Evolutionary conservation across 2,797 vertebrate genomes (phyloP), one percentile per base, ranked within the genome.

Genomic region (Rhabdophis nuchalis): DNA sequence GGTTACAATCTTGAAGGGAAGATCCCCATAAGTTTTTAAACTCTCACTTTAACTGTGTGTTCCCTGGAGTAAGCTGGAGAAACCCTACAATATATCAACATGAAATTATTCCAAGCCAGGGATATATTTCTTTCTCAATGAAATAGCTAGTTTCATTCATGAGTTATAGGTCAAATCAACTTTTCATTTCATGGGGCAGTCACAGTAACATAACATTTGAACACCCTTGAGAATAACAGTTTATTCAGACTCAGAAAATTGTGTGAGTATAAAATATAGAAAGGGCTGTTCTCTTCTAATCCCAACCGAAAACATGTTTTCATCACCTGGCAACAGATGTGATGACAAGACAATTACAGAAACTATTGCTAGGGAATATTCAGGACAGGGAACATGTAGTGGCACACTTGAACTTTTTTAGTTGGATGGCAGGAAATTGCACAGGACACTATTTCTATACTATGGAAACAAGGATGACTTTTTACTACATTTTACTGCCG

Each of bases 401-500:
- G 36, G 20, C 36, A 82, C 20, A 46, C 36, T 25, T 82, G 72
- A 46, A 46, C 20, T 25, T 82, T 53, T 56, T 11, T 20, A 29
- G 1, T 56, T 50, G 18, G 32, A 12, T 23, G 18, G 86, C 1
- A 23, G 32, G 7, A 1, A 27, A 16, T 90, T 46, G 18, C n/a
- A 58, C 52, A 87, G 58, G 85, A 87, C 68, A 68, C 20, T 86
- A 58, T 90, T 64, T 86, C 53, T 85, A 68, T 90, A 27, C 53
- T 72, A 87, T 64, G 50, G 53, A 90, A 92, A 87, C 93, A 94
- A 89, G 93, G 85, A 92, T 91, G 93, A 85, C 46, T 54, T 46
- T 61, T 77, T 85, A 91, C 58, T 91, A 94, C 72, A 20, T 54
- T 89, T 64, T 86, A 58, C 57, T 86, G 41, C 36, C 1, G 91